Evolutionary conservation across 2,113 vertebrate genomes (phyloP), one percentile per base, ranked within the genome.

Genomic region (Dipodomys spectabilis): DNA sequence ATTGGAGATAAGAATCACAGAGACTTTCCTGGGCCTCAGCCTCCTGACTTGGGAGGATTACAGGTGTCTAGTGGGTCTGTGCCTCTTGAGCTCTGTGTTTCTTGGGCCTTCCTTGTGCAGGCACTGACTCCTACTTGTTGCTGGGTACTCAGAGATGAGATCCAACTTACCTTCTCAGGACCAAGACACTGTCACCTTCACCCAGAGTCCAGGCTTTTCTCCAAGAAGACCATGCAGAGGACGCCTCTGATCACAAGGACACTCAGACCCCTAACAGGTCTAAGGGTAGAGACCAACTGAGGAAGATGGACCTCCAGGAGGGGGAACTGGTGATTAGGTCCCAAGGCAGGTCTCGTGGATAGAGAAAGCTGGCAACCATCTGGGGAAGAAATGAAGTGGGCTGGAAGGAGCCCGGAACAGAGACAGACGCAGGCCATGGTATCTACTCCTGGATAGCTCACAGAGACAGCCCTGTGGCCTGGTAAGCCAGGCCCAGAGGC

Each of bases 401-500:
- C 25, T 7, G 9, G 16, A 35, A 7, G 35, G 5, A 27, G 16
- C 28, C n/a, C 7, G 7, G 6, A 12, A 0, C 6, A 1, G n/a
- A 2, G 7, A 28, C 45, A 22, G 62, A 3, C 28, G 49, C 60
- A 16, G 9, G 7, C 35, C 30, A 18, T 19, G 10, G 9, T 1
- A 0, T 85, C 45, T n/a, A 22, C 60, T 16, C 13, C n/a, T 23
- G 15, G 20, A 16, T n/a, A 13, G 7, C 27, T 15, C 20, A 5
- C 18, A 1, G 13, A 27, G 7, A 81, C 10, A 49, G 53, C 7
- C 27, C 85, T 19, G 1, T 3, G 19, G 23, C 20, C 30, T n/a
- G 27, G 9, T 11, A 25, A 45, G 45, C 6, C 5, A 20, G 27
- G 28, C 2, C 8, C n/a, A 6, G 30, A 30, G 2, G 4, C 53